Conservation (phyloP, 2,888 invertebrate species). For the Drosophila paranaensis region DNA sequence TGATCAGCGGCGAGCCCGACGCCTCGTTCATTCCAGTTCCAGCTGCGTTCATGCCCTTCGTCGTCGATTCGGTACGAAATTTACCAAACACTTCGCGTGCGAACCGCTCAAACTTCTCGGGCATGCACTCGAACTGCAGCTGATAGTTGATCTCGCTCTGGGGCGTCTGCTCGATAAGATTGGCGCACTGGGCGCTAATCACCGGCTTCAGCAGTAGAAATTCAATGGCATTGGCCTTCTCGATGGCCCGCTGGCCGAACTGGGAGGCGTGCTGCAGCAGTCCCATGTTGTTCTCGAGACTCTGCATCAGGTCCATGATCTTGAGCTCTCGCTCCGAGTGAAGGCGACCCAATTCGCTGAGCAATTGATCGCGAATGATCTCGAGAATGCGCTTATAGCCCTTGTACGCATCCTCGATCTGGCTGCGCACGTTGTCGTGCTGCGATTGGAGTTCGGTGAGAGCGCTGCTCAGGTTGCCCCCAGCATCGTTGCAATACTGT, state of each 20-base stretch:
- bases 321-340: conserved; percentile 94
- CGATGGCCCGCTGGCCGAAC: conserved; percentile 92
- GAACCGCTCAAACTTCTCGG: conserved; percentile 90
- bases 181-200: conserved; percentile 91
- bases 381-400: conserved; percentile 93
- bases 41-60: conserved; percentile 28
- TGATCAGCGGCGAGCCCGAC: conserved; percentile 54
- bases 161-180: conserved; percentile 92
- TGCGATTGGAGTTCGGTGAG: conserved; percentile 94
- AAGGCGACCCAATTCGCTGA: conserved; percentile 90
- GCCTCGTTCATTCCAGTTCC: conserved; percentile 44
- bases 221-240: conserved; percentile 93
- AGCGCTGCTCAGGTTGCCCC: conserved; percentile 90
- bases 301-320: conserved; percentile 94
- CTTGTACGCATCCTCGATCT: conserved; percentile 92
- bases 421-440: conserved; percentile 93
- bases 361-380: conserved; percentile 90
- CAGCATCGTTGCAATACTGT: conserved; percentile 90
- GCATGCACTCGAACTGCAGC: conserved; percentile 92
- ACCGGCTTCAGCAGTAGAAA: conserved; percentile 93
- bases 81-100: conserved; percentile 90
- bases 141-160: conserved; percentile 92
- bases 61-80: conserved; percentile 88
- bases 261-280: conserved; percentile 94
- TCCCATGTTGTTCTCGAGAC: conserved; percentile 92